Evolutionary conservation across 2,888 invertebrate species (phyloP).

Genomic region (Agriopis leucophaearia): DNA sequence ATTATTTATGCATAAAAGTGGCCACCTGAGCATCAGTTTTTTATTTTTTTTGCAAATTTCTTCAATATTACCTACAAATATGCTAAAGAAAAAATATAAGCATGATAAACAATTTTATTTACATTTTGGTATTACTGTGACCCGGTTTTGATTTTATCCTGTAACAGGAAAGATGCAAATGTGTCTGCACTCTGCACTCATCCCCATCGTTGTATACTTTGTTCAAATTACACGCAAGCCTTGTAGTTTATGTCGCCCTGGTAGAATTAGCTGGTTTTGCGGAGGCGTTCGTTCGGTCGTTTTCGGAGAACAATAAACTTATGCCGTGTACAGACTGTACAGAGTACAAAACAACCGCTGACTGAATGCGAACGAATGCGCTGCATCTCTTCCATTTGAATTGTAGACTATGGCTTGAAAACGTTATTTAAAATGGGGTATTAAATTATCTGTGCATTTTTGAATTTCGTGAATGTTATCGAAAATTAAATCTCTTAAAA

Average conservation of each 20-base stretch:
- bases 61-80: background rate
- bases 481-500: too few species aligned
- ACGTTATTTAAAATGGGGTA: too few species aligned
- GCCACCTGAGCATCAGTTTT: too few species aligned
- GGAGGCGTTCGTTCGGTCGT: slow-evolving; percentile 55
- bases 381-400: too few species aligned
- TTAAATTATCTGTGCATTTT: too few species aligned
- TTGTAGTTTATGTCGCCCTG: slow-evolving; percentile 64
- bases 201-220: slow-evolving; percentile 58
- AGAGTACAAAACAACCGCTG: too few species aligned
- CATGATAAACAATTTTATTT: background rate
- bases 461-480: too few species aligned
- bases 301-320: background rate
- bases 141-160: background rate
- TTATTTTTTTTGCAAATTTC: too few species aligned
- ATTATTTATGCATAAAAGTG: too few species aligned
- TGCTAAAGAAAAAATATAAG: background rate
- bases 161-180: slow-evolving; percentile 64
- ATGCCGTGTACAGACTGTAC: too few species aligned
- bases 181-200: slow-evolving; percentile 62
- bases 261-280: slow-evolving; percentile 62
- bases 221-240: slow-evolving; percentile 57
- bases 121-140: background rate
- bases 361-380: too few species aligned
- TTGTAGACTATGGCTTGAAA: too few species aligned